phyloP scores from a whole-genome alignment of 2,888 invertebrate species.

The Himalopsyche tibetana region DNA sequence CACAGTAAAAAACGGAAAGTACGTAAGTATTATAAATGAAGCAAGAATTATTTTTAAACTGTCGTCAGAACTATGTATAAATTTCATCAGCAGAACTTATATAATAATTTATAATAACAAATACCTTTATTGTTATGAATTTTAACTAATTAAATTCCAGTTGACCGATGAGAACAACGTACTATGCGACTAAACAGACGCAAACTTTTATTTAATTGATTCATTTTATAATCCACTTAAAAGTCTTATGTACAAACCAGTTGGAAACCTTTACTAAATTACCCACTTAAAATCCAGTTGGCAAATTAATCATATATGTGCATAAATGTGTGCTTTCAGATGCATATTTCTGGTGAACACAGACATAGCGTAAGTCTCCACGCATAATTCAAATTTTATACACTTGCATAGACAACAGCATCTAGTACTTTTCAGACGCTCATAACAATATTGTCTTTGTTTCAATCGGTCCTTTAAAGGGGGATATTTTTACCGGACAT shows the following conservation, averaged over 20 bases:
- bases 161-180: too few species aligned
- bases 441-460: not conserved
- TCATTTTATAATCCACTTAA: too few species aligned
- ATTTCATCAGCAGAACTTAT: too few species aligned
- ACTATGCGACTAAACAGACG: too few species aligned
- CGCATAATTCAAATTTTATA: not conserved
- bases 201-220: too few species aligned
- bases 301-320: constrained; percentile 17
- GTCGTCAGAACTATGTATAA: too few species aligned
- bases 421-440: not conserved
- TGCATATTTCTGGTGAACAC: constrained; percentile 1
- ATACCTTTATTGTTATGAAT: too few species aligned
- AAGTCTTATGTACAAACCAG: not conserved
- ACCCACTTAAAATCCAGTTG: not conserved
- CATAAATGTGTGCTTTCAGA: not conserved
- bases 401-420: not conserved
- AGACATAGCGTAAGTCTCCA: not conserved
- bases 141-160: too few species aligned
- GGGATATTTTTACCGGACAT: not conserved
- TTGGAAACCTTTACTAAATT: not conserved
- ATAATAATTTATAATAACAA: too few species aligned
- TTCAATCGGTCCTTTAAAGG: not conserved
- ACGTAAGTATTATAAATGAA: too few species aligned
- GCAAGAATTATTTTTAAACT: too few species aligned
- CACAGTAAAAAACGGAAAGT: too few species aligned